phyloP scores from a whole-genome alignment of 2,888 invertebrate species.

The Lumbricus terrestris region DNA sequence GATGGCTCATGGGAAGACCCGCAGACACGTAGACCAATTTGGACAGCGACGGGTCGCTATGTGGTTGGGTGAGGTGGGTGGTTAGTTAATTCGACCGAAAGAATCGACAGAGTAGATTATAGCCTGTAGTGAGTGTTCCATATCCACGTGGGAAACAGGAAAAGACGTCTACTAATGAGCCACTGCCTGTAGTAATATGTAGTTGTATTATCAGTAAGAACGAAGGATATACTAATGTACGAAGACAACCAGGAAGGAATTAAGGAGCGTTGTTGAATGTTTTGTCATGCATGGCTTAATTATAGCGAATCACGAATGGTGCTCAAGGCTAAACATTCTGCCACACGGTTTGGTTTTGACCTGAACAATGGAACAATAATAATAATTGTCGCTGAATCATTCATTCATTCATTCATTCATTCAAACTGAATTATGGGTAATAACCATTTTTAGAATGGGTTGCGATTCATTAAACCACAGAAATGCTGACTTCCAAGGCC shows the following conservation, averaged over 20 bases:
- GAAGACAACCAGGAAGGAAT: no score
- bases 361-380: neutral
- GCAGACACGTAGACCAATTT: neutral
- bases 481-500: no score
- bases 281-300: neutral
- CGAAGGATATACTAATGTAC: no score
- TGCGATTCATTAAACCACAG: neutral
- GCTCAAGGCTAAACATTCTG: no score
- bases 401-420: no score
- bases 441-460: neutral
- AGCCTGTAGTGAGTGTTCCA: neutral
- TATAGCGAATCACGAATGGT: no score
- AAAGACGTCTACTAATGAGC: neutral
- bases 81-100: neutral
- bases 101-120: neutral
- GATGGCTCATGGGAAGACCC: neutral
- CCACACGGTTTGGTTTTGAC: neutral
- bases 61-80: no score
- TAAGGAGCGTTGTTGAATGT: neutral
- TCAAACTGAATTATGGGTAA: neutral
- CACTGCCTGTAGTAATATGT: neutral
- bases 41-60: neutral
- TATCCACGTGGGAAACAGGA: neutral
- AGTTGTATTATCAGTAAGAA: no score
- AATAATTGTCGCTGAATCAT: no score